Base-by-base conservation (phyloP, 2,797 vertebrate species). In the Limnodromus scolopaceus region DNA sequence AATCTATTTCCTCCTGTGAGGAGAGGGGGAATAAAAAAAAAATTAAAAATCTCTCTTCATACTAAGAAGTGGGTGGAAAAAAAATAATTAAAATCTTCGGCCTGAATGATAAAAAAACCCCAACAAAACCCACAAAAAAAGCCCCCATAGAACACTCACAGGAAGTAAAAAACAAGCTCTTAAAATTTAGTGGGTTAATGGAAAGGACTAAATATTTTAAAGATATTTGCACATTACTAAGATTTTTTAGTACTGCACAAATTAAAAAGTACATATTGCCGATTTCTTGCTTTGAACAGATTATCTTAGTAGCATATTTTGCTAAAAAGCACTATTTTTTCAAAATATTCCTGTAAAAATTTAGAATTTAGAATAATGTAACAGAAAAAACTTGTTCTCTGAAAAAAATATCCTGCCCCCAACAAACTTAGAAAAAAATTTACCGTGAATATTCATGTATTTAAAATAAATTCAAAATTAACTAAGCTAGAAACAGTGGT, bases 391-490 rank as follows among this genome's bases (percentile, higher is more conserved):
- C 10, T 39, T 25, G 4, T 51, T 65, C 30, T 63, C 32, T 51
- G 10, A 11, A 12, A 58, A 85, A 75, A 66, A 69, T 43, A 7
- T 10, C 8, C 38, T 60, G 13, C 6, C 12, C 30, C 24, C 22
- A 32, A 55, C 3, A 45, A 79, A 39, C 0, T 32, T 17, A 64
- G 16, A 54, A 93, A 96, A 96, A 92, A 45, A 16, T 7, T 41
- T 79, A 49, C 9, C 58, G 71, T 16, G 61, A 96, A 66, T 72
- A 93, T 53, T 36, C 45, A 93, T 22, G 27, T 7, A 49, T 53
- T 96, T 80, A 53, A 64, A 61, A 76, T 58, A 92, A 95, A 91
- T 74, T 85, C 4, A 84, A 77, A 75, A 77, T 49, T 95, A 91
- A 87, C 49, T 87, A 53, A 96, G 79, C 71, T n/a, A 71, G 41